Evolutionary conservation across 2,888 invertebrate genomes (phyloP), one percentile per base, ranked within the genome.

Genomic region (Yponomeuta cagnagella): DNA sequence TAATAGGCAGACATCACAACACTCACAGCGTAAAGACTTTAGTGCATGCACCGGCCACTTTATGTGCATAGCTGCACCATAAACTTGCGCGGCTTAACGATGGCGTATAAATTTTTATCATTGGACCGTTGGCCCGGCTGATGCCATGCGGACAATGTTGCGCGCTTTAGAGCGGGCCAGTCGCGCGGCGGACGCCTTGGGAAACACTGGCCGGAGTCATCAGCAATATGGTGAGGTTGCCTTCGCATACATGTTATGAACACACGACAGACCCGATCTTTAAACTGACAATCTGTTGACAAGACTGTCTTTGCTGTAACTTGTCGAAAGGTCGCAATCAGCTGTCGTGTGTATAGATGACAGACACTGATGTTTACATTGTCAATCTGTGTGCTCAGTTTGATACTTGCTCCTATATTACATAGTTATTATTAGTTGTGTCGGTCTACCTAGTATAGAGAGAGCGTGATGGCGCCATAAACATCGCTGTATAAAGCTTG

Each of bases 41-140:
- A 81, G 85, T 78, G 82, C 83, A 82, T 82, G 81, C 79, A 80
- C 80, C 75, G 80, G 74, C 78, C 80, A 81, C 81, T 88, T 86
- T 88, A 86, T 85, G 86, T 80, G 86, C 43, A 84, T 83, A 81
- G 82, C 48, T 66, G 78, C 82, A 82, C 82, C 82, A 81, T 89
- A 89, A 89, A 90, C 81, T 78, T 77, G 82, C 76, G 80, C 78
- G 81, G 80, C 80, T 89, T 88, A 88, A 89, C 89, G 87, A 88
- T 83, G 79, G 80, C 86, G 85, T 85, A 87, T 90, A 88, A 85
- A 85, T 87, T 85, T 87, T 90, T 89, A 88, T 89, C 89, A 90
- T 89, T 81, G 80, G 78, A 81, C 76, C 81, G 83, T 77, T 81
- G 78, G 75, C 77, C 72, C 75, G 52, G 52, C 52, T 15, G 52